Conservation (phyloP, 92 coral and sea anemone species). For the Isaurus tuberculatus region DNA sequence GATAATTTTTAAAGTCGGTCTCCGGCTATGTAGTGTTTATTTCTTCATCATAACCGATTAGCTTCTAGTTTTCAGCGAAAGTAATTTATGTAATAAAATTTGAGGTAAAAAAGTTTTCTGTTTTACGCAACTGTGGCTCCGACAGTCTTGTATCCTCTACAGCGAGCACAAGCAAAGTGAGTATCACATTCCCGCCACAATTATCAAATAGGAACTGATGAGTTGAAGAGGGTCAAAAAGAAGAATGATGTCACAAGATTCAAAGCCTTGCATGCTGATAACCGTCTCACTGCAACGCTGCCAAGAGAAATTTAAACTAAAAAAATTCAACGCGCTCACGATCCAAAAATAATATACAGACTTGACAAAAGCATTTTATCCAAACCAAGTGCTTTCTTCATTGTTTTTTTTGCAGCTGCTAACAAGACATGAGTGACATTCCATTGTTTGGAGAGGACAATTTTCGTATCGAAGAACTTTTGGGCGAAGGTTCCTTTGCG, state of each 20-base stretch:
- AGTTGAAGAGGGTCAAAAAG: conserved; percentile 5
- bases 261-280: conserved; percentile 28
- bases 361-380: background rate
- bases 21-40: background rate
- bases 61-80: background rate
- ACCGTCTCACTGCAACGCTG: conserved; percentile 13
- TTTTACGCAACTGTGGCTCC: background rate
- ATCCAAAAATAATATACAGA: background rate
- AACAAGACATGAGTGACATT: conserved; percentile 11
- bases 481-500: conserved; percentile 86
- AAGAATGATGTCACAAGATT: conserved; percentile 30
- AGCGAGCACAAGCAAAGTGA: background rate
- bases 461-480: conserved; percentile 64
- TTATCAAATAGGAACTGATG: background rate
- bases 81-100: background rate
- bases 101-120: no score
- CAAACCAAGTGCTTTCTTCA: background rate
- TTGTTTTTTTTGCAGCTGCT: conserved; percentile 1
- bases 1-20: background rate
- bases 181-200: background rate
- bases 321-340: background rate
- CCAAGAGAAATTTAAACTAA: background rate
- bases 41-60: background rate
- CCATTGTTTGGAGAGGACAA: conserved; percentile 49
- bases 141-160: background rate